A percentile compares a stretch with the other conserved stretches of the same genome.
phyloP scores from a whole-genome alignment of 92 coral and sea anemone species.

The Porites cylindrica region DNA sequence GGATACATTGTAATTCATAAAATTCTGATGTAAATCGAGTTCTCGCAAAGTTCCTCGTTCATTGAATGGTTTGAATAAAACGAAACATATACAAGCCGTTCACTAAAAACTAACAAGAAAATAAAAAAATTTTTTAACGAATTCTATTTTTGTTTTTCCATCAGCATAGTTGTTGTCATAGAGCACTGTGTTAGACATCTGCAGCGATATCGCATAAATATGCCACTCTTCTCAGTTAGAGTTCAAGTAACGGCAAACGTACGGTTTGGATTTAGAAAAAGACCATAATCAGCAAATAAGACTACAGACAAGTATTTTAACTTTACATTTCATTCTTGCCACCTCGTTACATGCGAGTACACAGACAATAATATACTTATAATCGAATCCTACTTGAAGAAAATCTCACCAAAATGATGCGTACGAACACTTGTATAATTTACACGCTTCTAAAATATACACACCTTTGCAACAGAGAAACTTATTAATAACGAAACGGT shows the following conservation, averaged over 20 bases:
- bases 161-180: slow-evolving; percentile 9
- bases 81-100: neutral
- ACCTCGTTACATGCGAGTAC: neutral
- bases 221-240: neutral
- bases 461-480: neutral
- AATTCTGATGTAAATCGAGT: slow-evolving; percentile 24
- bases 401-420: neutral
- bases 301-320: too few species aligned
- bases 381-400: neutral
- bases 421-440: neutral
- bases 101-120: neutral
- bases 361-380: neutral
- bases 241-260: neutral
- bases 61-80: neutral
- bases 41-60: slow-evolving; percentile 3
- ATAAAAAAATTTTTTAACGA: neutral
- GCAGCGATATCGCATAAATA: neutral
- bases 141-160: neutral
- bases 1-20: neutral
- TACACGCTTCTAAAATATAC: neutral
- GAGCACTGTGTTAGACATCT: neutral
- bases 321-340: neutral
- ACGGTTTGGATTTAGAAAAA: neutral
- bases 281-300: neutral
- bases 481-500: neutral